Evolutionary conservation across 2,888 invertebrate species (phyloP).

Genomic region (Calliopum simillimum): DNA sequence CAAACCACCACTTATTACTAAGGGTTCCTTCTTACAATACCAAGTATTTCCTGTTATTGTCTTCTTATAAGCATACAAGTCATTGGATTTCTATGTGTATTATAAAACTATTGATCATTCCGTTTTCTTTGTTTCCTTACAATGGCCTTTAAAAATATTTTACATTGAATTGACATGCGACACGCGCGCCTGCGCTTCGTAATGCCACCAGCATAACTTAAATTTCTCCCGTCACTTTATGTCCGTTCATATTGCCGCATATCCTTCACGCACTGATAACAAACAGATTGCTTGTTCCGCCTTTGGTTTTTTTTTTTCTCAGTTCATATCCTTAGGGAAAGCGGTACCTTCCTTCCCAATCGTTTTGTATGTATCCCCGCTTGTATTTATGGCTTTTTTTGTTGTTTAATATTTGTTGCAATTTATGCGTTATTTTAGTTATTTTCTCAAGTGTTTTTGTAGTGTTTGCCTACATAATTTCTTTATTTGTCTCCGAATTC

Average conservation of each 20-base stretch:
- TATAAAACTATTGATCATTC: too few species aligned
- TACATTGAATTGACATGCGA: conserved; percentile 36
- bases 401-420: background rate
- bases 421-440: background rate
- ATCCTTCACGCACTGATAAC: conserved; percentile 4
- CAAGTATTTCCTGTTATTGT: too few species aligned
- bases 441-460: conserved; percentile 1
- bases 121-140: background rate
- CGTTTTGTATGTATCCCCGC: background rate
- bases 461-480: background rate
- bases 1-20: too few species aligned
- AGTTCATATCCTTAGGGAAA: conserved; percentile 24
- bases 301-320: background rate
- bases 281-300: conserved; percentile 24
- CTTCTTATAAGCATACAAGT: too few species aligned
- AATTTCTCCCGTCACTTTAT: conserved; percentile 6
- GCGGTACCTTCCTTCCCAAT: background rate
- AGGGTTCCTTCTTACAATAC: too few species aligned
- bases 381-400: conserved; percentile 16
- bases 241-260: conserved; percentile 11
- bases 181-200: conserved; percentile 54
- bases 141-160: background rate
- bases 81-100: too few species aligned
- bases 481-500: background rate
- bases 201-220: conserved; percentile 44